Evolutionary conservation across 2,797 vertebrate genomes (phyloP), one percentile per base, ranked within the genome.

Genomic region (Dromococcyx pavoninus): DNA sequence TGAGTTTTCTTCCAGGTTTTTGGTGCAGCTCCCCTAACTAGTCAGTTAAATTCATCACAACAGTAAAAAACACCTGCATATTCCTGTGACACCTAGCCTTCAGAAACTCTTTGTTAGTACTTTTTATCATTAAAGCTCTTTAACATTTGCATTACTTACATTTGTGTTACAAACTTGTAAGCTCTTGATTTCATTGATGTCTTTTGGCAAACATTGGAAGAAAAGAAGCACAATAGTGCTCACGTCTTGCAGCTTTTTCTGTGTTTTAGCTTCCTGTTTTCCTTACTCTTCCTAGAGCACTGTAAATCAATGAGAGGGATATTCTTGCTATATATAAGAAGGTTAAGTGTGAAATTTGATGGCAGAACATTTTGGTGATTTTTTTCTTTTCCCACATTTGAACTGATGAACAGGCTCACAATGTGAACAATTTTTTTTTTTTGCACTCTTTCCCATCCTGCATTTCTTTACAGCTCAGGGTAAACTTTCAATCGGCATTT

Each of bases 401-500:
- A 80, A 82, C 13, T 54, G 62, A 77, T 81, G 58, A 78, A 25
- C 16, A 78, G n/a, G 11, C 69, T 95, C 35, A 91, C 4, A 33
- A 41, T 75, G 19, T 88, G 84, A 92, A 71, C 11, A 78, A 37
- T 74, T 93, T 94, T 91, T n/a, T n/a, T n/a, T n/a, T 58, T 93
- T 94, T 83, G 30, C 21, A 58, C 22, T 18, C 21, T 82, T 89
- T 89, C 85, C 50, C 17, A 35, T 70, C 66, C 58, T 86, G 22
- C 24, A 76, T 85, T 96, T 95, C 80, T 83, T 50, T 88, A 69
- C 73, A 84, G 41, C 73, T 93, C 85, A 91, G 61, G 13, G n/a
- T 95, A 94, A 93, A 90, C 57, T 80, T 97, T 96, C 88, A 79
- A 37, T 95, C 75, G 94, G 51, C 58, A 33, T 88, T 67, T 94